Evolutionary conservation across 37 sponge, comb jelly and placozoan species (phyloP), one percentile per base, ranked within the genome.

Genomic region (Ephydatia muelleri): DNA sequence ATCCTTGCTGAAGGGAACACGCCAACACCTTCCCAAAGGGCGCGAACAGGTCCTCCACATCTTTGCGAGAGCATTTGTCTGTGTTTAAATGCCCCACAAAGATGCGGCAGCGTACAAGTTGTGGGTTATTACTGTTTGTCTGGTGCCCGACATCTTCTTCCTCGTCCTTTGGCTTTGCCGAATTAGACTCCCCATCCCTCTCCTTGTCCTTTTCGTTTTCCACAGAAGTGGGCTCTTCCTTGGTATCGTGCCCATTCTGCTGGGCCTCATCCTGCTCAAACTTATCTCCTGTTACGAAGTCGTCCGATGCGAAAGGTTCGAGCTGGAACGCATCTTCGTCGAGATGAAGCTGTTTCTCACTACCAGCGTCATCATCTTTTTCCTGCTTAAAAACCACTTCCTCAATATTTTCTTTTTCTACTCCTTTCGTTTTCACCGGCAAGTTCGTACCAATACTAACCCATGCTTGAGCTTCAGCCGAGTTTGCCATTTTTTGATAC

Each of bases 41-140:
- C 2, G 70, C 22, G 34, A 90, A 90, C 3, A 85, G 72, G 30
- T 87, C 49, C n/a, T 81, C 75, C 25, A 81, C 12, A n/a, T 39
- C 77, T 5, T 85, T 73, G 8, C 36, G n/a, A 0, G 64, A 48
- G 67, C 80, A 81, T 27, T 35, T 37, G 32, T 84, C 83, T 19
- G 90, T 85, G 77, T 80, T 75, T 5, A 90, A 75, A 31, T 90
- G 90, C 2, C 90, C 90, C 0, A 90, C 82, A 77, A 90, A 90
- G 23, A 90, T 82, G 40, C 90, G 70, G 0, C 86, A 81, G 3
- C 80, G 72, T 34, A 88, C 71, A 1, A 67, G 30, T 48, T 68
- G 82, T 0, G 83, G 65, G 48, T 88, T 82, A 68, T n/a, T 67
- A 71, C 85, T 85, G 64, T 70, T 85, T 22, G 85, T 85, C 72